A percentile compares a stretch with the other conserved stretches of the same genome.
These are phyloP conservation scores for Loripinus fragilis DNA, from an alignment of 2,888 invertebrate species.

Conservation along the genomic window DNA sequence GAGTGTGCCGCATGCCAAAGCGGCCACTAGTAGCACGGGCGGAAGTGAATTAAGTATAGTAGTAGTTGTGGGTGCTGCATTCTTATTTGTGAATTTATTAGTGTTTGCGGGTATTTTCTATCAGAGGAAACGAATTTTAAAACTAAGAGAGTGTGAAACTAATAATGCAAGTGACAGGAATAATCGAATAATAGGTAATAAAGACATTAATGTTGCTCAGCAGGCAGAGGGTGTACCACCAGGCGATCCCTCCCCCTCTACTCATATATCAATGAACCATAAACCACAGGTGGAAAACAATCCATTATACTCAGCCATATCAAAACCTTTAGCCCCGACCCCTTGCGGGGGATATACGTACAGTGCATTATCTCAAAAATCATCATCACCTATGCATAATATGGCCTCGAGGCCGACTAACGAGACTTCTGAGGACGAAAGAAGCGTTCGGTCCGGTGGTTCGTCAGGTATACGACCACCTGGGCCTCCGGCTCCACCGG, in stretches of 20 bases:
- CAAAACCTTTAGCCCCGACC: constrained; percentile 54
- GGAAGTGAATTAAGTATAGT: constrained; percentile 75
- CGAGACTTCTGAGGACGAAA: constrained; percentile 18
- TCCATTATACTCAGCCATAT: constrained; percentile 60
- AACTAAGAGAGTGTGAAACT: constrained; percentile 57
- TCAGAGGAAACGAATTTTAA: constrained; percentile 85
- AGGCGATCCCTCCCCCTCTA: constrained; percentile 21
- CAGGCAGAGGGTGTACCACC: constrained; percentile 10
- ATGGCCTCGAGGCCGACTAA: constrained; percentile 36
- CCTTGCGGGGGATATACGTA: constrained; percentile 70
- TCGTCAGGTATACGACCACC: constrained; percentile 25
- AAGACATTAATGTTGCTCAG: constrained; percentile 7
- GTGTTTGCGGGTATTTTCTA: constrained; percentile 98
- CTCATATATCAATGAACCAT: constrained; percentile 47
- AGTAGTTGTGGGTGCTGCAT: constrained; percentile 96
- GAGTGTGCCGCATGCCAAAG: neutral
- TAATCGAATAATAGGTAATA: constrained; percentile 18
- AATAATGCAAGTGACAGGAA: constrained; percentile 1
- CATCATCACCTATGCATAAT: constrained; percentile 76
- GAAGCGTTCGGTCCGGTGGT: constrained; percentile 33
- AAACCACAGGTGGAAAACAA: constrained; percentile 38
- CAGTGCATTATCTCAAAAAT: constrained; percentile 73
- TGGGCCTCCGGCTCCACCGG: constrained; percentile 22
- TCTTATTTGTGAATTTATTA: constrained; percentile 94
- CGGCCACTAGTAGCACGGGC: constrained; percentile 18